Evolutionary conservation across 2,888 invertebrate genomes (phyloP).

Genomic region (Didymodactylos carnosus): DNA sequence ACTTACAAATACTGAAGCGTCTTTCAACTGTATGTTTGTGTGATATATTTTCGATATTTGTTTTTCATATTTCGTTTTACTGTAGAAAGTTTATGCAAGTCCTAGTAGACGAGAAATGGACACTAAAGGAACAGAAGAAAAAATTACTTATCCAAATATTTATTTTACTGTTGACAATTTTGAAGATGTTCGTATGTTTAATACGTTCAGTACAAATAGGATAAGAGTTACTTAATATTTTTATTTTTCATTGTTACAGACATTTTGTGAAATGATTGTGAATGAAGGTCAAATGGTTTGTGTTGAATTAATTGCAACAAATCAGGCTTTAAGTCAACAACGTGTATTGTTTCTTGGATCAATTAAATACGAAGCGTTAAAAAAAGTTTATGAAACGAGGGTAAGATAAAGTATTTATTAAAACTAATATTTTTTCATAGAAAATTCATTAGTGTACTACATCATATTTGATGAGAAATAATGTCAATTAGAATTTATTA

Average conservation of each 20-base stretch:
- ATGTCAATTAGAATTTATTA: not conserved
- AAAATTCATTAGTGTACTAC: no score
- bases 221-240: no score
- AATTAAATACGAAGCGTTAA: conserved; percentile 85
- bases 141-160: conserved; percentile 94
- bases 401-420: no score
- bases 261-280: conserved; percentile 87
- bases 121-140: conserved; percentile 88
- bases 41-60: not conserved
- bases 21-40: not conserved
- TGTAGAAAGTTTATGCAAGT: conserved; percentile 71
- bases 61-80: not conserved
- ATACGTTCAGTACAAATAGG: not conserved
- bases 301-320: conserved; percentile 81
- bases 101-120: conserved; percentile 91
- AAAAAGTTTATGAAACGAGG: conserved; percentile 81
- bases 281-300: conserved; percentile 97
- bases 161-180: conserved; percentile 99
- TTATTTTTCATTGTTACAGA: conserved; percentile 33
- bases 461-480: not conserved
- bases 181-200: conserved; percentile 54
- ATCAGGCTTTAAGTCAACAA: conserved; percentile 46
- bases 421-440: no score
- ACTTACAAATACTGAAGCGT: conserved; percentile 68
- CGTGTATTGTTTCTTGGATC: conserved; percentile 90